Evolutionary conservation across 2,113 vertebrate genomes (phyloP), one percentile per base, ranked within the genome.

Genomic region (Diphyllodes magnificus): DNA sequence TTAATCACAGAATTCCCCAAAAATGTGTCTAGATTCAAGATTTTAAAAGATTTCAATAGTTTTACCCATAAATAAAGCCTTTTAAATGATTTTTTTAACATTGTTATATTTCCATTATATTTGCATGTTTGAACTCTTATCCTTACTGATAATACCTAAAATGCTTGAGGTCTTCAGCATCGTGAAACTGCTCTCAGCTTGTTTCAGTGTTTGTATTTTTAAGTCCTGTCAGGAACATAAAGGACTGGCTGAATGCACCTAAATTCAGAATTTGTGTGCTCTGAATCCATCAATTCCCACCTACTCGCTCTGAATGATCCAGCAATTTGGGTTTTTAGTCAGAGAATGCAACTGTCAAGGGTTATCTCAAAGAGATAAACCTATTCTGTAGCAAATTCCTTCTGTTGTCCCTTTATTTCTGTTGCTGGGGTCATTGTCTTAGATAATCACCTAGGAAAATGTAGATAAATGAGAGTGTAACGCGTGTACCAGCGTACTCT

Each of bases 401-500:
- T 75, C 39, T 37, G 19, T 53, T 66, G 44, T 56, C 11, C 13
- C 12, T 72, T 80, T 76, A 31, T 56, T 87, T 68, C 23, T 71
- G 3, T 25, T 82, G 31, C 49, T 75, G 60, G 28, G 4, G 6
- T 40, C 49, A 27, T 64, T 9, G 39, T 50, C 17, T 13, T 70
- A 49, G 78, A 37, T 17, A 61, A 49, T 7, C n/a, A 21, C 28
- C 6, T 10, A 8, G 7, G 16, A 79, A 79, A 73, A 71, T 19
- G 6, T 6, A 85, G 39, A n/a, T 37, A 42, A 70, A 61, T 15
- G 23, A 40, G 10, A 66, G 5, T 23, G 15, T 20, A 47, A 51
- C 16, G 2, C 15, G 10, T 30, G 12, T 15, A 35, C 7, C 5
- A 54, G 24, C 0, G 1, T 22, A 10, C 9, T 44, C 14, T 15